phyloP scores from a whole-genome alignment of 2,888 invertebrate genomes.

The Orthosia cruda region DNA sequence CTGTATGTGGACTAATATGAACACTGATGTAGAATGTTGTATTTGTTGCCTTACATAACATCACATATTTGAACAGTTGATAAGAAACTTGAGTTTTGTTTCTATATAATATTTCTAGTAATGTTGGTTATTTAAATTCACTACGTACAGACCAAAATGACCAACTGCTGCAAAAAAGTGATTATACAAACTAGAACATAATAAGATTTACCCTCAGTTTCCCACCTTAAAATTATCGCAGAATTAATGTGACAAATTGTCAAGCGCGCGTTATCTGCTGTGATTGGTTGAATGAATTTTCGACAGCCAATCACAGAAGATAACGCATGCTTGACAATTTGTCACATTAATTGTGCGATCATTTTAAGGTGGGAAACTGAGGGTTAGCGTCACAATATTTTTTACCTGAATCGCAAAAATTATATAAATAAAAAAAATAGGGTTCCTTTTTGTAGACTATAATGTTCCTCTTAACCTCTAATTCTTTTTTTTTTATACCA shows the following conservation, averaged over 20 bases:
- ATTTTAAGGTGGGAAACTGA: too few relatives aligned
- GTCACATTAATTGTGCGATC: too few relatives aligned
- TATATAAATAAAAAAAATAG: too few relatives aligned
- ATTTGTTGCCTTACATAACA: conserved; percentile 18
- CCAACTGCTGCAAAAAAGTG: too few relatives aligned
- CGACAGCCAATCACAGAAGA: too few relatives aligned
- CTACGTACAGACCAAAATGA: neutral
- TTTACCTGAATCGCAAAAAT: too few relatives aligned
- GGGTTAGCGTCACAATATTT: neutral
- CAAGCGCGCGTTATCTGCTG: too few relatives aligned
- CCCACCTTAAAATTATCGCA: too few relatives aligned
- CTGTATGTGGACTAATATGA: neutral
- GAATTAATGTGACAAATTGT: too few relatives aligned
- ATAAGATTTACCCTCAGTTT: too few relatives aligned
- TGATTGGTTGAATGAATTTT: too few relatives aligned
- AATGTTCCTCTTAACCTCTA: neutral
- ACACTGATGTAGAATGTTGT: neutral
- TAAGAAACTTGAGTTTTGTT: neutral
- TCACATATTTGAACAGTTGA: conserved; percentile 17
- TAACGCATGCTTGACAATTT: too few relatives aligned
- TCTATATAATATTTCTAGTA: neutral
- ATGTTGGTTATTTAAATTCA: neutral
- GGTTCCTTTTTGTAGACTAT: neutral
- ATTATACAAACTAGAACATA: neutral
- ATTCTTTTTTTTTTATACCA: neutral